Evolutionary conservation across 2,888 invertebrate genomes (phyloP).

Genomic region (Leistus spinibarbis): DNA sequence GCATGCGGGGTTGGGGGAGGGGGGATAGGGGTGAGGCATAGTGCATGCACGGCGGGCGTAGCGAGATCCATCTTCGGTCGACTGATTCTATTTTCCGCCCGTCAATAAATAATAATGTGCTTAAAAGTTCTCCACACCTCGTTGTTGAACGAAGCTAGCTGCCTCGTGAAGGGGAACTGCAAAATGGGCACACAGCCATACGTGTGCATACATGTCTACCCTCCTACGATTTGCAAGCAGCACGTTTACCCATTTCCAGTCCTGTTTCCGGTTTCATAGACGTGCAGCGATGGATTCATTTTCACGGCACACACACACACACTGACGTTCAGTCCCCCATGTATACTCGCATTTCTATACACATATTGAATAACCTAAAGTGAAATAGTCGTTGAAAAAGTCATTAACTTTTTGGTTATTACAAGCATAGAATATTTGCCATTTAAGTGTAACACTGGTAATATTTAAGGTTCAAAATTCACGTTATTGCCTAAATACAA

Average conservation of each 20-base stretch:
- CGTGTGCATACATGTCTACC: too few species aligned
- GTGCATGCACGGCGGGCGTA: not conserved
- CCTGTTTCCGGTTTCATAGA: constrained; percentile 21
- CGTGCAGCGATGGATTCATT: constrained; percentile 16
- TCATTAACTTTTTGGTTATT: not conserved
- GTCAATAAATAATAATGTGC: constrained; percentile 38
- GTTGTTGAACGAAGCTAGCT: not conserved
- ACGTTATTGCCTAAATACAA: too few species aligned
- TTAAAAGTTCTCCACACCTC: constrained; percentile 35
- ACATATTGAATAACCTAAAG: not conserved
- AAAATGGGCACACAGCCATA: not conserved
- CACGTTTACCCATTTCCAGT: constrained; percentile 33
- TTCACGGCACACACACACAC: not conserved
- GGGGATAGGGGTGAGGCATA: not conserved
- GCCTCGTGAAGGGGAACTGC: not conserved
- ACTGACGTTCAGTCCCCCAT: not conserved
- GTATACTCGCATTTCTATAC: not conserved
- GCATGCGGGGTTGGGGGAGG: not conserved
- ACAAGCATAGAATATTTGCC: too few species aligned
- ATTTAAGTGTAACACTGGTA: too few species aligned
- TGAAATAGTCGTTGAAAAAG: not conserved
- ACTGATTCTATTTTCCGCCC: constrained; percentile 33
- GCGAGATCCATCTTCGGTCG: constrained; percentile 25
- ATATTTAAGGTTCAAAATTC: too few species aligned
- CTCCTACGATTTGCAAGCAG: not conserved